Conservation (phyloP, 2,888 invertebrate species). For the Tiliacea aurago region DNA sequence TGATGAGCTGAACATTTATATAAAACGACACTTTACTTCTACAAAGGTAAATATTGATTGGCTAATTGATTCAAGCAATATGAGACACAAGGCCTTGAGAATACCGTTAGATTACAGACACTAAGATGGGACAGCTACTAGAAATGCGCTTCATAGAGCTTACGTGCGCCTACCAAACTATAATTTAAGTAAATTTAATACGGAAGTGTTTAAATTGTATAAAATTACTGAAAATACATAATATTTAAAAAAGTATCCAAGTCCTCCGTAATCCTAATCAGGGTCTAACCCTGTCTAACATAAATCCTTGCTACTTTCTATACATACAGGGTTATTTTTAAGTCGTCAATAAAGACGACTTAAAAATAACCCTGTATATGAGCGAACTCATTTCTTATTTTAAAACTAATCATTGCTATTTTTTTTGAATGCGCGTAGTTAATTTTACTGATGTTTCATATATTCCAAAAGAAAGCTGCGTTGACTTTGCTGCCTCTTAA, state of each 20-base stretch:
- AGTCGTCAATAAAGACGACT: too few relatives aligned
- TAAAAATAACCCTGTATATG: too few relatives aligned
- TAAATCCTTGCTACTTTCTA: constrained; percentile 9
- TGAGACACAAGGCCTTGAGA: constrained; percentile 7
- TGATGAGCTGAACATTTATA: constrained; percentile 14
- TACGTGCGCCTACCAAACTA: background rate
- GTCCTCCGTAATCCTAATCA: background rate
- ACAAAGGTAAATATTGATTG: constrained; percentile 10
- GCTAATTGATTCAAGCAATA: background rate
- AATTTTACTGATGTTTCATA: constrained; percentile 13
- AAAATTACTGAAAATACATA: background rate
- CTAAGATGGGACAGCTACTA: background rate
- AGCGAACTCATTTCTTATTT: constrained; percentile 28
- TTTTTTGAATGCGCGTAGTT: constrained; percentile 42
- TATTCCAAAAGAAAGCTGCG: constrained; percentile 9
- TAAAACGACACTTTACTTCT: background rate
- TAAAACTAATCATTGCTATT: constrained; percentile 42
- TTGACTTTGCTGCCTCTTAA: background rate
- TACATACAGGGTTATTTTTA: too few relatives aligned
- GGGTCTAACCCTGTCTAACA: constrained; percentile 7
- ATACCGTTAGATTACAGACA: background rate
- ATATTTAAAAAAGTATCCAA: background rate
- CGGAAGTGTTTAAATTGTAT: background rate
- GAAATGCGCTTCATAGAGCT: constrained; percentile 9
- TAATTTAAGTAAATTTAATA: background rate